Percentiles rank a stretch among this genome's conserved stretches.
These are phyloP conservation scores for Zosterops hypoxanthus DNA, from an alignment of 2,113 vertebrate genomes.

Conservation along the genomic window DNA sequence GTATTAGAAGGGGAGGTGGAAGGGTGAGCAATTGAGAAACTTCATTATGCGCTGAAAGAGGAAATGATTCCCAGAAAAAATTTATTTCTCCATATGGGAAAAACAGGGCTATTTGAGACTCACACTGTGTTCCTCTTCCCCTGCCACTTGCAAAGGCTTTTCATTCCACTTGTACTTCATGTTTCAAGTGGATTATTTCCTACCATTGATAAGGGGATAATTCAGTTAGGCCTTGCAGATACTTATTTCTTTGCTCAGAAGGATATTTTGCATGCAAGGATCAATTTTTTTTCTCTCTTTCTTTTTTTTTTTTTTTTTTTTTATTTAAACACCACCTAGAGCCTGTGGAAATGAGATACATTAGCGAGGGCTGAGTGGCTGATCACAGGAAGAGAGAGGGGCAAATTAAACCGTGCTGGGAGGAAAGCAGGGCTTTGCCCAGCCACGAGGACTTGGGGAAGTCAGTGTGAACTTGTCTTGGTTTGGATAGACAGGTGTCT, in stretches of 20 bases:
- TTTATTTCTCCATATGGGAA: slow-evolving; percentile 28
- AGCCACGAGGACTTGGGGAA: neutral
- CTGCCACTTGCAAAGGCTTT: slow-evolving; percentile 12
- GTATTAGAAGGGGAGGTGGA: neutral
- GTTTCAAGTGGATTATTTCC: slow-evolving; percentile 60
- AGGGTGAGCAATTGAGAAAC: slow-evolving; percentile 11
- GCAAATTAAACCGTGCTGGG: slow-evolving; percentile 15
- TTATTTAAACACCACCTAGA: neutral
- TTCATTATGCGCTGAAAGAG: neutral
- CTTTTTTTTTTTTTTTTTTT: neutral
- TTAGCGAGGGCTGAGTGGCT: slow-evolving; percentile 63
- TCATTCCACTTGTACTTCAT: neutral
- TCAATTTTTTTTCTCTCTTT: slow-evolving; percentile 16
- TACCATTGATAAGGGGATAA: slow-evolving; percentile 55
- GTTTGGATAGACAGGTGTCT: no score
- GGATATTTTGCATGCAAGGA: slow-evolving; percentile 55
- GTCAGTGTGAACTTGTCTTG: neutral
- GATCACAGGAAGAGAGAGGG: neutral
- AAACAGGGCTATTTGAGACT: slow-evolving; percentile 30
- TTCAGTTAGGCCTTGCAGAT: slow-evolving; percentile 61
- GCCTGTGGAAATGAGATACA: slow-evolving; percentile 49
- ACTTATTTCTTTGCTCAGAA: slow-evolving; percentile 61
- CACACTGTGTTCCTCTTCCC: neutral
- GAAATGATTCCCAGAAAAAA: slow-evolving; percentile 47
- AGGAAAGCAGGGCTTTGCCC: neutral